These are phyloP conservation scores for Cotesia vestalis DNA, from an alignment of 1,140 invertebrate species.

Conservation along the genomic window DNA sequence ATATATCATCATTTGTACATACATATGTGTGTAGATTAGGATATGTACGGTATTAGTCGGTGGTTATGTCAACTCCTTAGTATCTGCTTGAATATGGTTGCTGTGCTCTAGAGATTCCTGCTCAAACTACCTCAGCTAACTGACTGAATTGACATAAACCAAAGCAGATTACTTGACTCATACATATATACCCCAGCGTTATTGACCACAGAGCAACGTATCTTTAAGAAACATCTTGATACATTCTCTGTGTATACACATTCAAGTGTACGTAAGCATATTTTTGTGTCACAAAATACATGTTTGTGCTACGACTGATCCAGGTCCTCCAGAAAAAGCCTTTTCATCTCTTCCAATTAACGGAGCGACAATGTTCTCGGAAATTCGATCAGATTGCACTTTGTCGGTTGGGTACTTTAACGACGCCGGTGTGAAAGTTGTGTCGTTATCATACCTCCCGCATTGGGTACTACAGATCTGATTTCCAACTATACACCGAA, in stretches of 20 bases:
- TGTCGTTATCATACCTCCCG: slow-evolving; percentile 1
- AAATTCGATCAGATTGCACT: slow-evolving; percentile 8
- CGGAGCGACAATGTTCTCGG: slow-evolving; percentile 13
- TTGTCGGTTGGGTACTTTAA: slow-evolving; percentile 7
- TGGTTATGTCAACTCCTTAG: not conserved
- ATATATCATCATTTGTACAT: slow-evolving; percentile 17
- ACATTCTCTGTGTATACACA: not conserved
- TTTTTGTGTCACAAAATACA: not conserved
- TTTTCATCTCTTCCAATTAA: slow-evolving; percentile 17
- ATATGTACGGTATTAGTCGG: slow-evolving; percentile 19
- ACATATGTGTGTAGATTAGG: not conserved
- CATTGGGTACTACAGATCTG: not conserved
- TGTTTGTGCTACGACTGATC: not conserved
- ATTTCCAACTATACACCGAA: not conserved
- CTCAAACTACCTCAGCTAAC: not conserved
- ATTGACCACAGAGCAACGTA: not conserved
- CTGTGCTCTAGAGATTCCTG: not conserved
- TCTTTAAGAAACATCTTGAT: not conserved
- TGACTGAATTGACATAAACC: slow-evolving; percentile 19
- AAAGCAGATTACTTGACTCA: not conserved
- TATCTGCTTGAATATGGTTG: not conserved
- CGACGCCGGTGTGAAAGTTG: slow-evolving; percentile 1
- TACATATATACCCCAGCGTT: not conserved
- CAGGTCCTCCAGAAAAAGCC: not conserved
- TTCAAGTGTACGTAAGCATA: not conserved